phyloP scores from a whole-genome alignment of 2,113 vertebrate species.

The Martes martes region DNA sequence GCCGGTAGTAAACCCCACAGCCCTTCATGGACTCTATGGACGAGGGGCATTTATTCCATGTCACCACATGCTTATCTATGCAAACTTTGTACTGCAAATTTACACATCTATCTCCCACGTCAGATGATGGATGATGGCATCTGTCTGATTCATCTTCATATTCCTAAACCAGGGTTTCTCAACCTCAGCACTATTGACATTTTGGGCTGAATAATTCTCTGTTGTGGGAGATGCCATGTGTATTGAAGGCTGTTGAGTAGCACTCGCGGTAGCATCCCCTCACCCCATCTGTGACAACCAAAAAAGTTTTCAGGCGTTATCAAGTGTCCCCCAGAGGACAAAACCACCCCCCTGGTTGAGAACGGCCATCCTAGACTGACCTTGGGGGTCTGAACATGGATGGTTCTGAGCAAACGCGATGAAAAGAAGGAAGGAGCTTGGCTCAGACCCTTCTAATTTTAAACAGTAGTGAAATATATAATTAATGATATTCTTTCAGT shows the following conservation, averaged over 20 bases:
- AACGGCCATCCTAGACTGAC: not conserved
- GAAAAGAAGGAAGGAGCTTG: constrained; percentile 4
- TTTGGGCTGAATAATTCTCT: not conserved
- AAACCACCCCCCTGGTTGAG: not conserved
- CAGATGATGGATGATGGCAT: not conserved
- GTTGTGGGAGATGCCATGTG: not conserved
- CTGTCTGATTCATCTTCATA: not conserved
- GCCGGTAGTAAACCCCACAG: not conserved
- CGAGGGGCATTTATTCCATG: not conserved
- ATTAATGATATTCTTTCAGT: constrained; percentile 9
- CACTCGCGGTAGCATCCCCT: not conserved
- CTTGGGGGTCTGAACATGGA: not conserved
- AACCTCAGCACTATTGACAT: not conserved
- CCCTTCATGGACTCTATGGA: not conserved
- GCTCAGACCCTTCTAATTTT: not conserved
- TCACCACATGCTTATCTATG: not conserved
- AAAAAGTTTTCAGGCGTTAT: not conserved
- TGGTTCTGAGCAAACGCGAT: not conserved
- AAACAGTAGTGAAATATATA: not conserved
- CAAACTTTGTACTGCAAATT: not conserved
- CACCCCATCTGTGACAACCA: not conserved
- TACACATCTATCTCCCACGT: not conserved
- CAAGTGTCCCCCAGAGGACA: not conserved
- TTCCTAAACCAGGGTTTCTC: constrained; percentile 6
- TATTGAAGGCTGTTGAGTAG: not conserved